Evolutionary conservation across 1,140 invertebrate genomes (phyloP), one percentile per base, ranked within the genome.

Genomic region (Rhopalosiphum padi): DNA sequence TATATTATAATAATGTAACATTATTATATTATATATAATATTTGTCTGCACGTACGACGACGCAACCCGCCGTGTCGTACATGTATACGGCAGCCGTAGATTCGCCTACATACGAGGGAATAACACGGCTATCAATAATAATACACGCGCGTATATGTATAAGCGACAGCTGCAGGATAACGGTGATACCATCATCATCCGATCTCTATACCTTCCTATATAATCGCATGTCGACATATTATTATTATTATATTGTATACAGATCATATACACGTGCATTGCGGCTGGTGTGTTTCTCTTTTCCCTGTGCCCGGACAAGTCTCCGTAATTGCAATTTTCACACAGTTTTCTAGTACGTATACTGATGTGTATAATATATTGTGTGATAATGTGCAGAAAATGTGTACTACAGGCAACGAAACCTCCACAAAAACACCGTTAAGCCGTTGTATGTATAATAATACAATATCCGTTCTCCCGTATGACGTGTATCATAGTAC

Each of bases 101-200:
- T 85, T 85, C 30, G 85, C 85, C 43, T 88, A 88, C 86, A 48
- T 48, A 88, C 48, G 46, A 53, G 46, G 22, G 48, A 89, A 89
- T 53, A 89, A 89, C 88, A 89, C 88, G 88, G 88, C 53, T 89
- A 51, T 89, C 88, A 89, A 89, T 51, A 89, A 35, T 51, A 77
- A 77, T 77, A 35, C 60, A 18, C 30, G 5, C 11, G 30, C 60
- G 60, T 25, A 25, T 60, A 3, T 60, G 25, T 30, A 6, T 35
- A 89, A 51, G 37, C 35, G 88, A 89, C 88, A 89, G 87, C 87
- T 51, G 43, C 88, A 9, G 51, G 51, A 89, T 89, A 89, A 89
- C 88, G 51, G 88, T 89, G 48, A 41, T 55, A 89, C 48, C 51
- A 43, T 37, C 86, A 46, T 51, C 86, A 55, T 89, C 35, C n/a